Percentiles rank a stretch among this genome's conserved stretches.
Evolutionary conservation across 2,113 vertebrate species (phyloP).

Genomic region (Silurus glanis): DNA sequence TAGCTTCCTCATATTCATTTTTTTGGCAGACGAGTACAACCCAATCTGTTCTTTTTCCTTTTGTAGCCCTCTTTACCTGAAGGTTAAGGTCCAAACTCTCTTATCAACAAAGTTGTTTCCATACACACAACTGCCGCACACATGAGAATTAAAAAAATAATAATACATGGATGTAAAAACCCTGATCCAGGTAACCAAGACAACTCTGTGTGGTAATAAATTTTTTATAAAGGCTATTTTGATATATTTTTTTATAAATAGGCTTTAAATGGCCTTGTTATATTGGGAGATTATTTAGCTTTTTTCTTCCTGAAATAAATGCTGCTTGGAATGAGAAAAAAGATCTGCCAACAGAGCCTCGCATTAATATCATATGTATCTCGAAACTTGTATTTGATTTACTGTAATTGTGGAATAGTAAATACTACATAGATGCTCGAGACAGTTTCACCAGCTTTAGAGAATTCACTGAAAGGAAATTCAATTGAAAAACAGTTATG

Average conservation of each 20-base stretch:
- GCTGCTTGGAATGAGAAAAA: background rate
- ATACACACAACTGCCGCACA: no score
- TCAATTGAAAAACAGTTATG: background rate
- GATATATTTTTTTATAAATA: background rate
- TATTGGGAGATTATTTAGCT: background rate
- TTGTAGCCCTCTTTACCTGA: no score
- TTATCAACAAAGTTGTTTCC: no score
- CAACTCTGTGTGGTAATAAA: background rate
- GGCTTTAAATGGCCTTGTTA: background rate
- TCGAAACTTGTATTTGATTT: background rate
- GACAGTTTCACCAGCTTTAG: background rate
- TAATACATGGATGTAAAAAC: background rate
- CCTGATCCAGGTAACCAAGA: background rate
- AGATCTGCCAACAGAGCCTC: background rate
- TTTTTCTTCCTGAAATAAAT: background rate
- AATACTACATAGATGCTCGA: background rate
- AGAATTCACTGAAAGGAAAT: background rate
- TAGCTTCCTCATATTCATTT: no score
- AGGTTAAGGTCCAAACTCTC: no score
- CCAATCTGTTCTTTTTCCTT: no score
- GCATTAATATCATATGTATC: background rate
- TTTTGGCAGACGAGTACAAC: no score
- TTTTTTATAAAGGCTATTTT: no score
- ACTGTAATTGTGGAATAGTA: background rate
- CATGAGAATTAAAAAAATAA: no score